Evolutionary conservation across 2,797 vertebrate species (phyloP).

Genomic region (Enoplosus armatus): DNA sequence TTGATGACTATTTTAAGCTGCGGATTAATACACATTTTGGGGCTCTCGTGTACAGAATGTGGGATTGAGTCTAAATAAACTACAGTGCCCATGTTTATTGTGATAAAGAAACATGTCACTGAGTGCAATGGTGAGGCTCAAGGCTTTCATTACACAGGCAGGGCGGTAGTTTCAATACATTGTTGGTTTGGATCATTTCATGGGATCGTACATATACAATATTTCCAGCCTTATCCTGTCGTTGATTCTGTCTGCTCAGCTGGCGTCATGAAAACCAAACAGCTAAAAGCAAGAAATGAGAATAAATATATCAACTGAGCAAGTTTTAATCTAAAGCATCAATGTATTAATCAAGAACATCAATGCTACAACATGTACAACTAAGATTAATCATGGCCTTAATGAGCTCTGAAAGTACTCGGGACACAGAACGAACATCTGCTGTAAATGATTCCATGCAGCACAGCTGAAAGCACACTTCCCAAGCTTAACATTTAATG

Average conservation of each 20-base stretch:
- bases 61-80: background rate
- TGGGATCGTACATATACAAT: background rate
- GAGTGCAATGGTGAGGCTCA: background rate
- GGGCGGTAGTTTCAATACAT: background rate
- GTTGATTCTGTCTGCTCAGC: background rate
- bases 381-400: constrained; percentile 1
- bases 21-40: background rate
- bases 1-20: background rate
- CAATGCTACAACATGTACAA: background rate
- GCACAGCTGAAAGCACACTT: constrained; percentile 8
- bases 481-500: constrained; percentile 8
- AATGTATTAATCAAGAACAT: constrained; percentile 18
- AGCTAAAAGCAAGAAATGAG: too few species aligned
- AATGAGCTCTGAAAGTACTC: constrained; percentile 23
- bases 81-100: background rate
- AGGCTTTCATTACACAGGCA: background rate
- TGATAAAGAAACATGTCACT: background rate
- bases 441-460: background rate
- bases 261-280: background rate
- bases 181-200: background rate
- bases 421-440: constrained; percentile 14
- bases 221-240: background rate
- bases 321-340: background rate
- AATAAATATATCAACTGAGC: background rate
- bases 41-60: background rate